Evolutionary conservation across 2,888 invertebrate species (phyloP), one percentile per base, ranked within the genome.

Genomic region (Polylopha cassiicola): DNA sequence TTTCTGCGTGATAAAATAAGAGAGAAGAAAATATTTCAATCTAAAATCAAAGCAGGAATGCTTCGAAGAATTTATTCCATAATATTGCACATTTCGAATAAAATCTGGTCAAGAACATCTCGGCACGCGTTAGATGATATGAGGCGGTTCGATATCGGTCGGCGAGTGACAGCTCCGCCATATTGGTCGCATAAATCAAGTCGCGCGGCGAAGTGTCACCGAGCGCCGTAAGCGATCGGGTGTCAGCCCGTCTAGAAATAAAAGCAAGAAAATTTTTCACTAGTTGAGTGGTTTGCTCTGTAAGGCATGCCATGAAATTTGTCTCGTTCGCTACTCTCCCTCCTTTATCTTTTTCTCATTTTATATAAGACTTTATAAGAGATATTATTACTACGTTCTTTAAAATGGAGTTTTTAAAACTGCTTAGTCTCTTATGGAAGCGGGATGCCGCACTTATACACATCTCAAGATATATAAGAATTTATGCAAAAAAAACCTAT

Each of bases 121-220:
- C n/a, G n/a, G n/a, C n/a, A n/a, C 60, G 58, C 54, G 54, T 56
- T 62, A 58, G 66, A 63, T 66, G 71, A 73, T 74, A 74, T 65
- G 72, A 67, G 28, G 57, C 64, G 71, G 75, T 71, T 79, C 73
- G 74, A 76, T 77, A 78, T 72, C 67, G 68, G 61, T 53, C 51
- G 65, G 51, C 68, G 73, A 78, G 71, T 80, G 84, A 80, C 81
- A 75, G 73, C 61, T 62, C 71, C 66, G 77, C 82, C 82, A 82
- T 82, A 82, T 84, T 82, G 82, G 76, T 72, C 73, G 81, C 84
- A 85, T 84, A 85, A 85, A 85, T 85, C 84, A 85, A 78, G 73
- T 70, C 60, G 60, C 60, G 64, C 63, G 70, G 66, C 64, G 71
- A 77, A 76, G 76, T 79, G 81, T 78, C 80, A 73, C 66, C 67